Evolutionary conservation across 2,113 vertebrate genomes (phyloP).

Genomic region (Austrofundulus limnaeus): DNA sequence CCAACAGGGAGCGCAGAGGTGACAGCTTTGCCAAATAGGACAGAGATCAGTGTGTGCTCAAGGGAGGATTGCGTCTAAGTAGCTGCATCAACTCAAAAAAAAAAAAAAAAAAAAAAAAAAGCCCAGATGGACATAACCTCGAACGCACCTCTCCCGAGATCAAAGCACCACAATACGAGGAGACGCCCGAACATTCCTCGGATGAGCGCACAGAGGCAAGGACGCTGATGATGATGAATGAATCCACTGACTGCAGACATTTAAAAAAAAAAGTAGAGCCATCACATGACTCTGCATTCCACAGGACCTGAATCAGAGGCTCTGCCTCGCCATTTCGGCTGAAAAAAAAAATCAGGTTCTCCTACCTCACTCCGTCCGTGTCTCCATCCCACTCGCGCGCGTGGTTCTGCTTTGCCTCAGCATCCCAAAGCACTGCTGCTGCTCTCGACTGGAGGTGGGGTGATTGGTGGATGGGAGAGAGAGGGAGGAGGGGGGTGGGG

Average conservation of each 20-base stretch:
- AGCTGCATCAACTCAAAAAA: slow-evolving; percentile 29
- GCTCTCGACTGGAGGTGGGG: slow-evolving; percentile 34
- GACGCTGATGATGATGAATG: neutral
- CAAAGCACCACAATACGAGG: slow-evolving; percentile 13
- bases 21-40: slow-evolving; percentile 27
- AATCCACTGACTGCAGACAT: slow-evolving; percentile 17
- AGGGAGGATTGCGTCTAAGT: slow-evolving; percentile 34
- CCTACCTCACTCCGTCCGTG: slow-evolving; percentile 64
- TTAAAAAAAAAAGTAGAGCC: slow-evolving; percentile 38
- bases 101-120: neutral
- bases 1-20: slow-evolving; percentile 27
- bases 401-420: slow-evolving; percentile 65
- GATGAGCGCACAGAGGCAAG: slow-evolving; percentile 15
- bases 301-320: neutral
- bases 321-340: neutral
- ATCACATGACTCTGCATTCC: neutral
- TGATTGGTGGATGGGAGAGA: slow-evolving; percentile 3
- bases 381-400: slow-evolving; percentile 68
- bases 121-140: slow-evolving; percentile 8
- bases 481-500: slow-evolving; percentile 6
- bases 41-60: slow-evolving; percentile 24
- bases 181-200: slow-evolving; percentile 11
- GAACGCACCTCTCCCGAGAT: slow-evolving; percentile 15
- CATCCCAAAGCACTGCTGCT: slow-evolving; percentile 67
- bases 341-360: slow-evolving; percentile 2